These are phyloP conservation scores for Paradoxurus hermaphroditus DNA, from an alignment of 2,113 vertebrate genomes.

Conservation along the genomic window DNA sequence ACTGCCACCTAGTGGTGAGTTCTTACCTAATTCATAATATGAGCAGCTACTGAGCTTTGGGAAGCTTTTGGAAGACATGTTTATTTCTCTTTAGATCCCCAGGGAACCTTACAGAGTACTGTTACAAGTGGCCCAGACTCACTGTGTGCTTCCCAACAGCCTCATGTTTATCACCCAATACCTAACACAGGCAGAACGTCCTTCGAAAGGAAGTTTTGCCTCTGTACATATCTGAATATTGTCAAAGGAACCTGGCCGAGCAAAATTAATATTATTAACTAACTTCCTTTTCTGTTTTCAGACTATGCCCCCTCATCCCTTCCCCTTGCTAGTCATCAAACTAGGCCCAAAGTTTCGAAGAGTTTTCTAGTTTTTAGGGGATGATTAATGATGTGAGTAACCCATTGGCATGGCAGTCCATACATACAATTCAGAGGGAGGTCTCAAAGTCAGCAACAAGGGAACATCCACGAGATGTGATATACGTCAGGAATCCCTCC, in stretches of 20 bases:
- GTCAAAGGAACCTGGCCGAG: not conserved
- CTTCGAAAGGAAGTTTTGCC: not conserved
- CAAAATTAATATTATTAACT: not conserved
- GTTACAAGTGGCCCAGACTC: not conserved
- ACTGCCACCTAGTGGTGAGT: conserved; percentile 55
- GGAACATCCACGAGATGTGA: not conserved
- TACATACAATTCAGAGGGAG: not conserved
- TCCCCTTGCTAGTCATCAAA: not conserved
- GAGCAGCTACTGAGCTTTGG: not conserved
- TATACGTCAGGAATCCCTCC: not conserved
- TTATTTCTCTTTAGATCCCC: not conserved
- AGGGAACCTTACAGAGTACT: not conserved
- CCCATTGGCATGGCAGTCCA: not conserved
- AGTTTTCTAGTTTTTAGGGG: not conserved
- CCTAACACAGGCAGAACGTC: not conserved
- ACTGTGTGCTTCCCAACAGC: not conserved
- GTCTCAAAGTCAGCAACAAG: not conserved
- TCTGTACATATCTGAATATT: not conserved
- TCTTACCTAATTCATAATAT: not conserved
- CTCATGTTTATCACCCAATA: not conserved
- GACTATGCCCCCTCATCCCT: not conserved
- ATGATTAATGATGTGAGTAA: not conserved
- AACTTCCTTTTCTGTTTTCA: conserved; percentile 22
- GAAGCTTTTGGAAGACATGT: not conserved
- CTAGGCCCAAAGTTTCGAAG: not conserved